These are phyloP conservation scores for Bombus sibiricus DNA, from an alignment of 1,140 invertebrate genomes.

Conservation along the genomic window DNA sequence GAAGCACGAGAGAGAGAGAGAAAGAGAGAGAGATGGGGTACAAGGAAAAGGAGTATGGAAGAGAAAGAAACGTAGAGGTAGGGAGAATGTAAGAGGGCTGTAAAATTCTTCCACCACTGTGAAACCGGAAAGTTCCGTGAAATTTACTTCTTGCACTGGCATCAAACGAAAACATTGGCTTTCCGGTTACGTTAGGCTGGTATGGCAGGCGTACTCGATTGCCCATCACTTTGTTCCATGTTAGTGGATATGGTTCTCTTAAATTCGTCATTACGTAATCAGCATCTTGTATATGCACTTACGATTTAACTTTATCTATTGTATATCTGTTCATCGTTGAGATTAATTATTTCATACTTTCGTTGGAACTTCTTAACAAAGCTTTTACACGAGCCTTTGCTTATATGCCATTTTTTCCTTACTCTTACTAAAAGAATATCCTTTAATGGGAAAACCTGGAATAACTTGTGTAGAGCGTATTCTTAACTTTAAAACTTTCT, in stretches of 20 bases:
- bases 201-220: slow-evolving; percentile 27
- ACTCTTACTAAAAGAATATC: not conserved
- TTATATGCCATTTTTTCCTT: not conserved
- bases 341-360: not conserved
- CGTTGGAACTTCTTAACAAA: not conserved
- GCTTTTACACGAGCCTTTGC: not conserved
- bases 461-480: not conserved
- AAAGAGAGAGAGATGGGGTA: slow-evolving; percentile 39
- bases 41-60: slow-evolving; percentile 31
- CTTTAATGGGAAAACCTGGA: not conserved
- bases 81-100: slow-evolving; percentile 61
- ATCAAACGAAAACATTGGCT: slow-evolving; percentile 65
- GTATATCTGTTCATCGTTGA: not conserved
- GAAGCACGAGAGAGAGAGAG: slow-evolving; percentile 63
- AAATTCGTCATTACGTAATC: slow-evolving; percentile 21
- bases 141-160: slow-evolving; percentile 72
- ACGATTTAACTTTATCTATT: not conserved
- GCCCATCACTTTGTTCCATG: slow-evolving; percentile 37
- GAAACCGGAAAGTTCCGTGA: slow-evolving; percentile 74
- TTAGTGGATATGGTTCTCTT: slow-evolving; percentile 16
- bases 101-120: slow-evolving; percentile 73
- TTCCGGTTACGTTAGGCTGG: slow-evolving; percentile 65
- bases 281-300: too few relatives aligned
- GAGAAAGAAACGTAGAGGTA: slow-evolving; percentile 35
- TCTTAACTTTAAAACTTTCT: not conserved